Conservation (phyloP, 2,888 invertebrate genomes). For the Metallyticus violacea region DNA sequence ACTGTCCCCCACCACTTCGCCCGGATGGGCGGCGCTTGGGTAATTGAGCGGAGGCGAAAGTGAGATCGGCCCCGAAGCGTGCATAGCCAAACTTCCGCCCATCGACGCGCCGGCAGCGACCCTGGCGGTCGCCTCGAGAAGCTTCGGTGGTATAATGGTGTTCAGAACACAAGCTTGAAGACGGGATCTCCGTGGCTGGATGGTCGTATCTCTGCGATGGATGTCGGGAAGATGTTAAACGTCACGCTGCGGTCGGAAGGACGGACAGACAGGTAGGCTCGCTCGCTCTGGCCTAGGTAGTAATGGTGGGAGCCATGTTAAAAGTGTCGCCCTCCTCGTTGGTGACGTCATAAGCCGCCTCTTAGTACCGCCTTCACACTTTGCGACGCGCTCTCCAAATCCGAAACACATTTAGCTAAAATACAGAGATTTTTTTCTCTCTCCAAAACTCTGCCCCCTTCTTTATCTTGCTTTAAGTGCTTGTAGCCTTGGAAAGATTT, state of each 20-base stretch:
- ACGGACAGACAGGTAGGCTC: background rate
- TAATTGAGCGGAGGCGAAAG: background rate
- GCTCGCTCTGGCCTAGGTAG: background rate
- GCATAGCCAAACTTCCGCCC: constrained; percentile 6
- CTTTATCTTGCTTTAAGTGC: background rate
- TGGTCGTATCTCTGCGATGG: background rate
- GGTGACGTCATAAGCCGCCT: constrained; percentile 9
- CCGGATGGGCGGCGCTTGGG: background rate
- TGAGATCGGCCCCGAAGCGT: background rate
- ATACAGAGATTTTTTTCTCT: background rate
- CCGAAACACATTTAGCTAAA: background rate
- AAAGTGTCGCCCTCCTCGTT: background rate
- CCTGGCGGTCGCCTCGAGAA: constrained; percentile 3
- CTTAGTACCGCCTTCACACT: background rate
- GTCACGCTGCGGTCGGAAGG: background rate
- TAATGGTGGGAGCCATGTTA: constrained; percentile 14
- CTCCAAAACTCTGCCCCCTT: background rate
- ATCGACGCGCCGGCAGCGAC: constrained; percentile 5
- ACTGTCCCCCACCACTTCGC: background rate
- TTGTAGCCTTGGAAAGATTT: background rate
- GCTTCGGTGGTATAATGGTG: constrained; percentile 4
- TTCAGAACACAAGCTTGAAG: background rate
- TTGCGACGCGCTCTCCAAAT: background rate
- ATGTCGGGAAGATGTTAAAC: background rate
- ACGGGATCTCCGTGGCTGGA: background rate